phyloP scores from a whole-genome alignment of 2,888 invertebrate genomes.

The Notodonta dromedarius region DNA sequence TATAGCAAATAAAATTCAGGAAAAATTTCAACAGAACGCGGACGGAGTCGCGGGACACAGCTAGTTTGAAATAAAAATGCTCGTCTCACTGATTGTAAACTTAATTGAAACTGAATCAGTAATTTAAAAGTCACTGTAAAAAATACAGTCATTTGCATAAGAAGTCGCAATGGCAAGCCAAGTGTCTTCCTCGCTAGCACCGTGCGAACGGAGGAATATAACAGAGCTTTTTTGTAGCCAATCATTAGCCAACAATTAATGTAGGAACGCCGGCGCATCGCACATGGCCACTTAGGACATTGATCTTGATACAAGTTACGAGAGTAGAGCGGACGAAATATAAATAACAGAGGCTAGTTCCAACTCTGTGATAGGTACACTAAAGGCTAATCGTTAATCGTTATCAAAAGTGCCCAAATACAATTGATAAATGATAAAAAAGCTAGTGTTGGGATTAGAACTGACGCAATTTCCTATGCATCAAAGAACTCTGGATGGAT shows the following conservation, averaged over 20 bases:
- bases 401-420: too few relatives aligned
- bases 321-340: conserved; percentile 32
- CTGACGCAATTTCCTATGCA: too few relatives aligned
- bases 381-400: too few relatives aligned
- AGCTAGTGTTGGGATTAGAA: too few relatives aligned
- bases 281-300: conserved; percentile 50
- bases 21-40: too few relatives aligned
- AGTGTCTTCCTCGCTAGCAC: conserved; percentile 39
- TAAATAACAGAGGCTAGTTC: too few relatives aligned
- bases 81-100: not conserved
- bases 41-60: too few relatives aligned
- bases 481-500: too few relatives aligned
- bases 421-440: too few relatives aligned
- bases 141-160: conserved; percentile 37
- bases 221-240: conserved; percentile 53
- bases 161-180: conserved; percentile 19
- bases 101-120: not conserved
- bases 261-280: conserved; percentile 49
- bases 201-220: conserved; percentile 59
- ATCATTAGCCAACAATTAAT: conserved; percentile 72
- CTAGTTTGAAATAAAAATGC: too few relatives aligned
- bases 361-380: too few relatives aligned
- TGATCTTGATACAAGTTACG: conserved; percentile 43
- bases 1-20: too few relatives aligned
- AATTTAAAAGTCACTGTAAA: conserved; percentile 33